A percentile compares a stretch with the other conserved stretches of the same genome.
Evolutionary conservation across 2,888 invertebrate species (phyloP).

Genomic region (Charanyca ferruginea): DNA sequence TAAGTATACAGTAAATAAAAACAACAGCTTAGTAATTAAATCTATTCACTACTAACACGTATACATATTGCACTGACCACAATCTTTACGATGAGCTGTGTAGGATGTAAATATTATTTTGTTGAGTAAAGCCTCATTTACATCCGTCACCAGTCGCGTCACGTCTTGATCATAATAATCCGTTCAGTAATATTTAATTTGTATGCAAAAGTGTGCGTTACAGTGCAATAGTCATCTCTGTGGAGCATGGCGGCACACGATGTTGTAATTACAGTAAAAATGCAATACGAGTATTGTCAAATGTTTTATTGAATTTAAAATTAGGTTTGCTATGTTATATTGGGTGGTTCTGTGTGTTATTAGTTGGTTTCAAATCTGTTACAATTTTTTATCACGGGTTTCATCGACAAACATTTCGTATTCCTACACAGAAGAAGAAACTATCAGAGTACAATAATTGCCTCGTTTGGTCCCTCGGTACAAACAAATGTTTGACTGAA

Average conservation of each 20-base stretch:
- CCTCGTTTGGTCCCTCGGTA: not conserved
- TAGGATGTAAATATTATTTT: slow-evolving; percentile 16
- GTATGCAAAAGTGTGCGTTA: slow-evolving; percentile 53
- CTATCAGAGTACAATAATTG: not conserved
- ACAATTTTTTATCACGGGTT: not conserved
- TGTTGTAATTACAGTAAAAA: slow-evolving; percentile 36
- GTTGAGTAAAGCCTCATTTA: slow-evolving; percentile 32
- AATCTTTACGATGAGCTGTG: not conserved
- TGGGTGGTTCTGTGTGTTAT: not conserved
- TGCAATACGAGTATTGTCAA: slow-evolving; percentile 19
- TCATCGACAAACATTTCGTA: not conserved
- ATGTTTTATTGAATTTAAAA: slow-evolving; percentile 36
- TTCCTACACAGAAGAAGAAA: not conserved
- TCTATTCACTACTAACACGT: not conserved
- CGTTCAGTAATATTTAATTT: slow-evolving; percentile 58
- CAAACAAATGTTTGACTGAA: not conserved
- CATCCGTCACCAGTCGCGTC: slow-evolving; percentile 38
- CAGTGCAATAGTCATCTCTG: slow-evolving; percentile 42
- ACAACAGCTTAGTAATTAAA: not conserved
- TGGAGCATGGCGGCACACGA: slow-evolving; percentile 24
- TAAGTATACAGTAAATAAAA: not conserved
- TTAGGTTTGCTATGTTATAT: not conserved
- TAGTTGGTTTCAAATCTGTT: not conserved
- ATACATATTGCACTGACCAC: not conserved
- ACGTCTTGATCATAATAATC: slow-evolving; percentile 51